These are phyloP conservation scores for Pelusios castaneus DNA, from an alignment of 2,113 vertebrate species.

Conservation along the genomic window DNA sequence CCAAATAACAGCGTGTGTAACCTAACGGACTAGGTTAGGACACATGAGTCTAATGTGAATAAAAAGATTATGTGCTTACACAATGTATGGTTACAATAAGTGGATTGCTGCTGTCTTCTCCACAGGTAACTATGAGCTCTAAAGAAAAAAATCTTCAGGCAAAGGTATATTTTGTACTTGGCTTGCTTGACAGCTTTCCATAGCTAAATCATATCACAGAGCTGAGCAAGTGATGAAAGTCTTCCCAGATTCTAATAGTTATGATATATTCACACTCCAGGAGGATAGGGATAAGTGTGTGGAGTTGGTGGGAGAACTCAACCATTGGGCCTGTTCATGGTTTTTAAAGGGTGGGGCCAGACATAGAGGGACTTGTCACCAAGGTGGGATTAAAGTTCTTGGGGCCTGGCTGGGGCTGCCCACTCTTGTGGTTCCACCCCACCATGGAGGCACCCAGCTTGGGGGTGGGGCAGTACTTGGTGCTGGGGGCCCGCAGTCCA, in stretches of 20 bases:
- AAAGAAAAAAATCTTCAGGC: background rate
- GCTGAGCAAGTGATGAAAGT: background rate
- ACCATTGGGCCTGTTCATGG: background rate
- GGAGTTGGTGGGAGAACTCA: background rate
- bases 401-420: no score
- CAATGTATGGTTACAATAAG: background rate
- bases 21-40: background rate
- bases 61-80: conserved; percentile 28
- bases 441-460: no score
- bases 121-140: conserved; percentile 27
- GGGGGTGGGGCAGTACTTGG: no score
- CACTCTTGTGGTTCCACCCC: no score
- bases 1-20: background rate
- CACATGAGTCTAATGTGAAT: background rate
- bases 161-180: background rate
- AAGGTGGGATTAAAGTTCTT: no score
- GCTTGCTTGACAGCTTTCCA: conserved; percentile 24
- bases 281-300: background rate
- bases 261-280: background rate
- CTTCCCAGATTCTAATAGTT: background rate
- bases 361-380: background rate
- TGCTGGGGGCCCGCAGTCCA: no score
- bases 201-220: conserved; percentile 1
- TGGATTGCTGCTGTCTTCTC: background rate
- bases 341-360: background rate